Conservation (phyloP, 2,113 vertebrate species). For the Lycaon pictus region DNA sequence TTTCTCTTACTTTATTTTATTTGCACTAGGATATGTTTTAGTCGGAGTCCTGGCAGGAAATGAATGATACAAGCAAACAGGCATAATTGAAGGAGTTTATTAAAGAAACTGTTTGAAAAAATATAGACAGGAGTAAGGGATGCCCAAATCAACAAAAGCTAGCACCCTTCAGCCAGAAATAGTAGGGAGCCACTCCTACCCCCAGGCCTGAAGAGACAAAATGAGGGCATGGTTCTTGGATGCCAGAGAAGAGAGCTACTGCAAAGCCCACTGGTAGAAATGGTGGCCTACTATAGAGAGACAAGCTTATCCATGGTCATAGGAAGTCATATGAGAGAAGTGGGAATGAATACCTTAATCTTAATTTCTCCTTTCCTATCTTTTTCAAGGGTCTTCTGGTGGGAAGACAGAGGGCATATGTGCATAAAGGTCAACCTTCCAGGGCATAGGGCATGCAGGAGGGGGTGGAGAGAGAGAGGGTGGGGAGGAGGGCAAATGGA, state of each 20-base stretch:
- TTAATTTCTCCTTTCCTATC: background rate
- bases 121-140: background rate
- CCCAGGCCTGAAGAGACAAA: background rate
- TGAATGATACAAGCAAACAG: background rate
- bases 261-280: background rate
- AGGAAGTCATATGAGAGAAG: background rate
- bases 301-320: background rate
- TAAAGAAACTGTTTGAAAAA: background rate
- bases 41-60: background rate
- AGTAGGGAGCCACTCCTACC: background rate
- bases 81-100: background rate
- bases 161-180: background rate
- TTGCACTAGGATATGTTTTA: background rate
- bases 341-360: background rate
- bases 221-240: background rate
- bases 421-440: background rate
- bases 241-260: background rate
- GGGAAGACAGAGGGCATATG: background rate
- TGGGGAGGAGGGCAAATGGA: background rate
- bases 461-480: background rate
- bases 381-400: background rate
- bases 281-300: background rate
- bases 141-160: background rate
- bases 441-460: background rate
- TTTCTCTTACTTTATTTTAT: constrained; percentile 11